A percentile compares a stretch with the other conserved stretches of the same genome.
Conservation (phyloP, 2,113 vertebrate species). For the Gallinago undulata region DNA sequence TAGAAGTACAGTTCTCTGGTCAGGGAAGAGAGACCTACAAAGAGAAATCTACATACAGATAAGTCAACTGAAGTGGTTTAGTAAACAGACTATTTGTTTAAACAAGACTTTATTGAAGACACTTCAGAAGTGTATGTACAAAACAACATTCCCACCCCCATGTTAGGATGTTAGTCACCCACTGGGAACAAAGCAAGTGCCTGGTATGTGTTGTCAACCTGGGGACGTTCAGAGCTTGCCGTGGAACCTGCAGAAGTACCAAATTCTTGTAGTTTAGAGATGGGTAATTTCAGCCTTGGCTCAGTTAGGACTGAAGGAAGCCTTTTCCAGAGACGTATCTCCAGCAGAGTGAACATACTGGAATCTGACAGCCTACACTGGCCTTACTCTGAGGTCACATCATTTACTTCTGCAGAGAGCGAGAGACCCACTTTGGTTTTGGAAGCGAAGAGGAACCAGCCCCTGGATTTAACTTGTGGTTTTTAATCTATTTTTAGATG, state of each 20-base stretch:
- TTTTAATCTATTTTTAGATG: not conserved
- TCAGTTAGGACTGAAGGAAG: not conserved
- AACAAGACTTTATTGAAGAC: constrained; percentile 56
- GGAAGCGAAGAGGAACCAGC: not conserved
- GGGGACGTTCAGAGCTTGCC: not conserved
- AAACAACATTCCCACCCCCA: constrained; percentile 38
- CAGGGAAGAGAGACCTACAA: not conserved
- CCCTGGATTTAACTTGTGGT: not conserved
- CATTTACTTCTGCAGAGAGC: not conserved
- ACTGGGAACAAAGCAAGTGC: not conserved
- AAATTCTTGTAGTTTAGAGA: not conserved
- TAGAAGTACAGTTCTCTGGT: not conserved
- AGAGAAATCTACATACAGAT: not conserved
- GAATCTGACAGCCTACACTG: not conserved
- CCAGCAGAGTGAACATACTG: not conserved
- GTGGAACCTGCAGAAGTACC: not conserved
- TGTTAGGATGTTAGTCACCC: not conserved
- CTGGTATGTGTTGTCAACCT: not conserved
- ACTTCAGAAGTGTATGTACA: constrained; percentile 37
- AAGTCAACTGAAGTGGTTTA: not conserved
- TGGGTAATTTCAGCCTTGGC: not conserved
- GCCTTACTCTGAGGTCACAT: not conserved
- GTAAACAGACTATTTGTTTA: not conserved
- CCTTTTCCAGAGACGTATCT: not conserved
- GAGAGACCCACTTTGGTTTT: not conserved